Evolutionary conservation across 2,888 invertebrate species (phyloP), one percentile per base, ranked within the genome.

Genomic region (Cosmorhoe ocellata): DNA sequence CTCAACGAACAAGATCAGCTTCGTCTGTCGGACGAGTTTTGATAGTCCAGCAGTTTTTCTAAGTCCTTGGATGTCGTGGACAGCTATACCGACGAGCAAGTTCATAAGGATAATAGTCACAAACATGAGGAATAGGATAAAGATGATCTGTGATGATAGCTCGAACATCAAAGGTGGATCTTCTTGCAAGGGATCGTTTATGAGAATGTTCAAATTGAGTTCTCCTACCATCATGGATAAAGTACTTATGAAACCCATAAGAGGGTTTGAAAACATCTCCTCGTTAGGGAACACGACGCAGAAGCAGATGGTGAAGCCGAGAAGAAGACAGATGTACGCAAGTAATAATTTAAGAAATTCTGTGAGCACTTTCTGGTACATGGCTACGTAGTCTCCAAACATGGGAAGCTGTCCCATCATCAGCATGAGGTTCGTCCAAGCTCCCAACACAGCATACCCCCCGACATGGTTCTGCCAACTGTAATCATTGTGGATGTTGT

Each of bases 201-300:
- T 93, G 18, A 95, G 77, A 41, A 95, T 91, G 63, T 94, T 94
- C 31, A 96, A 85, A 71, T 95, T 95, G 44, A 96, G 83, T 74
- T 96, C 96, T 0, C 96, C 96, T 0, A 96, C 96, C 96, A 96
- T 96, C 96, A 96, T 96, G 0, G 96, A 95, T 45, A 96, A 75
- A 0, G 96, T 95, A 38, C 95, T 95, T 11, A 96, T 95, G 42
- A 96, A 92, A 3, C 96, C 96, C 82, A 95, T 95, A 47, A 96
- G 92, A 0, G 96, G 96, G 79, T 96, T 95, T 1, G 95, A 93
- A 80, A 96, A 96, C 51, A 95, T 94, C 39, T 95, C 94, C 12
- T 95, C 95, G 42, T 94, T 93, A 0, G 96, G 96, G 74, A 96
- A 97, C 45, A 97, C 94, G 0, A 97, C 96, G 78, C 96, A 96